These are phyloP conservation scores for Callosobruchus maculatus DNA, from an alignment of 2,888 invertebrate species.

Conservation along the genomic window DNA sequence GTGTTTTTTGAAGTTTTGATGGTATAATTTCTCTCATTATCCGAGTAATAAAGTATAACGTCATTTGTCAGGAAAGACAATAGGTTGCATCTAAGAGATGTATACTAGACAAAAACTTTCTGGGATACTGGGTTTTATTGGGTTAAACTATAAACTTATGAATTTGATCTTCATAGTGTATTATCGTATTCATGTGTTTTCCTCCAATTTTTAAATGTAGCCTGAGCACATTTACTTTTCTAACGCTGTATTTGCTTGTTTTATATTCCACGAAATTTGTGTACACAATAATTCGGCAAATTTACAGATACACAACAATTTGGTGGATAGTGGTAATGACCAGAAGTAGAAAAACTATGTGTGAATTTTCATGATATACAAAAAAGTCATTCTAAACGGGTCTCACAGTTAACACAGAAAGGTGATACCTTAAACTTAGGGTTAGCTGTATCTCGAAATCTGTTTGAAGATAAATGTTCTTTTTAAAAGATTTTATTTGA, in stretches of 20 bases:
- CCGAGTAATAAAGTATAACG: no score
- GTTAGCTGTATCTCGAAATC: no score
- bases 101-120: neutral
- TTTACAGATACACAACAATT: no score
- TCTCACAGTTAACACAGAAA: neutral
- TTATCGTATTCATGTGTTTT: neutral
- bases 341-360: neutral
- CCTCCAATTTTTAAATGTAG: neutral
- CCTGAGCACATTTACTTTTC: neutral
- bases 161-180: neutral
- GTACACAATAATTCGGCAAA: no score
- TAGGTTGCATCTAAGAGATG: neutral
- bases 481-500: no score
- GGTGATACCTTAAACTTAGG: neutral
- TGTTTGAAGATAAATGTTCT: no score
- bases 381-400: neutral
- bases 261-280: no score
- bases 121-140: neutral
- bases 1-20: no score
- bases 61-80: no score
- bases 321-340: no score
- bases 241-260: no score
- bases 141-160: neutral
- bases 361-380: neutral
- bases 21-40: no score